Base-by-base conservation (phyloP, 2,113 vertebrate genomes). In the Platycercus adscitus region DNA sequence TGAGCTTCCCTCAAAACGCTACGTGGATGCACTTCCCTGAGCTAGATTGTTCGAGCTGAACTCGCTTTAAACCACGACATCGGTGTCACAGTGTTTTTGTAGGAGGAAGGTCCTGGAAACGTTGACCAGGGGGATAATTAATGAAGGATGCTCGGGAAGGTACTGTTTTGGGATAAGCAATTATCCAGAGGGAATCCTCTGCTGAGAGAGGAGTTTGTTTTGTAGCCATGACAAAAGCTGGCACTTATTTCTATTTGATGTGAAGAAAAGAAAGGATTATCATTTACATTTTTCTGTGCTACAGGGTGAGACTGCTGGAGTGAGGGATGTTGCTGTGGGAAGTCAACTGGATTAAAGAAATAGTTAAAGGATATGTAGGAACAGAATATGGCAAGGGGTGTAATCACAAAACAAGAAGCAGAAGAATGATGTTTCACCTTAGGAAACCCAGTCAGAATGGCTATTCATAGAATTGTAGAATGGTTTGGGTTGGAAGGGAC, bases 381-480 rank as follows among this genome's bases (percentile, higher is more conserved):
- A 69, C 2, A 1, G 82, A 60, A 24, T 43, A 17, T 58, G 58
- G 50, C 13, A 60, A 65, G 28, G 37, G 24, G 14, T n/a, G 39
- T 29, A 86, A 93, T 84, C 86, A 86, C 8, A 69, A 83, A 91
- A 86, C 53, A 50, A 85, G 87, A n/a, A 89, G 93, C 49, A 72
- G 91, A 93, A 96, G 50, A 73, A 72, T 17, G 49, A 77, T 91
- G 23, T 63, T 70, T 79, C 70, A 78, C 31, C 37, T 84, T 39
- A 84, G 72, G 25, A 77, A 66, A 46, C 37, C 8, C 31, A 16
- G 9, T 31, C 41, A 72, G 46, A 35, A 35, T 15, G 18, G 50
- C 50, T 71, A 15, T 16, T 24, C 33, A 24, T 58, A 35, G 56
- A 35, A 35, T 23, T n/a, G 33, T 23, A 58, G 56, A 58, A 14